Evolutionary conservation across 2,888 invertebrate genomes (phyloP).

Genomic region (Acanthacorydalis orientalis): DNA sequence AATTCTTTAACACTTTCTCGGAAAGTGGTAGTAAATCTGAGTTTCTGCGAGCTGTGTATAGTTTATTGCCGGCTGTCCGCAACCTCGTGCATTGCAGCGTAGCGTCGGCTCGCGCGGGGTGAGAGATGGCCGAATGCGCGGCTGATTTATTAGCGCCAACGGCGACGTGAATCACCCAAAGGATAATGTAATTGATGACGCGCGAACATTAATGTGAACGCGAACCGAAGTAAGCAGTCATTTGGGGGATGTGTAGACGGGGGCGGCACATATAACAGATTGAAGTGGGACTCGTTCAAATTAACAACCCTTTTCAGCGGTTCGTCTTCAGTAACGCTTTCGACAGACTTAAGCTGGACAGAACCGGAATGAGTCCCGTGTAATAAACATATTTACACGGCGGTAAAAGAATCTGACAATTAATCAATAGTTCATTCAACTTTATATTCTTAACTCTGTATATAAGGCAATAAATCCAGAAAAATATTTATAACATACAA

Average conservation of each 20-base stretch:
- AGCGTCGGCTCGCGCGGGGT: background rate
- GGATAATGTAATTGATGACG: slow-evolving; percentile 24
- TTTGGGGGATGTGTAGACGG: background rate
- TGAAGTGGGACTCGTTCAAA: too few relatives aligned
- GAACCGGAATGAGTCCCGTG: too few relatives aligned
- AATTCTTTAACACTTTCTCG: slow-evolving; percentile 34
- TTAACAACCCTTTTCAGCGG: too few relatives aligned
- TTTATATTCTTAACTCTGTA: too few relatives aligned
- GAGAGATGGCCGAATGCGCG: background rate
- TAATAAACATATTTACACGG: too few relatives aligned
- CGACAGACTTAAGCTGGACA: too few relatives aligned
- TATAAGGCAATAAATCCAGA: too few relatives aligned
- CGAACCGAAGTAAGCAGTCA: background rate
- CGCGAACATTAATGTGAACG: slow-evolving; percentile 18
- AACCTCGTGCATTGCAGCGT: slow-evolving; percentile 5
- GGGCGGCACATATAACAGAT: too few relatives aligned
- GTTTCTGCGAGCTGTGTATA: slow-evolving; percentile 19
- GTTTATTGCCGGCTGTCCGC: slow-evolving; percentile 20
- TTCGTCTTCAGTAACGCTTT: too few relatives aligned
- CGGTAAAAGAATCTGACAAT: too few relatives aligned
- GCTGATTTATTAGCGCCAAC: slow-evolving; percentile 20
- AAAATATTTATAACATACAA: too few relatives aligned
- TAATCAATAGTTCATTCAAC: too few relatives aligned
- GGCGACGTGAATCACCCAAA: slow-evolving; percentile 20
- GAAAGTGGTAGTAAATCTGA: slow-evolving; percentile 26